Conservation (phyloP, 2,797 vertebrate genomes). For the Cottoperca gobio region DNA sequence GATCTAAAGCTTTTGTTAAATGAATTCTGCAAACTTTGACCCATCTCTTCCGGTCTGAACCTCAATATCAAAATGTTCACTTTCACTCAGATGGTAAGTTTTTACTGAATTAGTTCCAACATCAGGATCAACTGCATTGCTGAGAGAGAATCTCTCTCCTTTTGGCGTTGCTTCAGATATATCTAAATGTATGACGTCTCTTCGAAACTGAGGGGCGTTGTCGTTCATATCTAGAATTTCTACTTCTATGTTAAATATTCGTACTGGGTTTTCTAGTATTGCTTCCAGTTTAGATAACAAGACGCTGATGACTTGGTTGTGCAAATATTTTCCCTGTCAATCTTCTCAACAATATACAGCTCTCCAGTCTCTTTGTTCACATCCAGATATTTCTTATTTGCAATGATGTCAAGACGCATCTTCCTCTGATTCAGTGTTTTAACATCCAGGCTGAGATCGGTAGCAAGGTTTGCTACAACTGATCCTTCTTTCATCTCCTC, state of each 20-base stretch:
- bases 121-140: conserved; percentile 70
- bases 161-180: conserved; percentile 59
- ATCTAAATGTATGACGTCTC: conserved; percentile 60
- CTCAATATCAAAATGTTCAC: conserved; percentile 62
- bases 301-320: conserved; percentile 7
- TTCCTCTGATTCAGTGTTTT: conserved; percentile 59
- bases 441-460: neutral
- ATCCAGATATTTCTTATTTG: conserved; percentile 49
- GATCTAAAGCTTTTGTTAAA: conserved; percentile 66
- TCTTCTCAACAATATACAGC: conserved; percentile 72
- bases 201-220: conserved; percentile 61
- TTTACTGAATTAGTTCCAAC: conserved; percentile 64
- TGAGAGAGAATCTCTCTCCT: conserved; percentile 73
- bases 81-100: conserved; percentile 59
- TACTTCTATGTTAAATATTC: conserved; percentile 72
- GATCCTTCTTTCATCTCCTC: conserved; percentile 8
- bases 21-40: conserved; percentile 52
- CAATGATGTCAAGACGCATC: conserved; percentile 62
- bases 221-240: conserved; percentile 76
- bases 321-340: conserved; percentile 78
- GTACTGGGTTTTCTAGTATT: conserved; percentile 62
- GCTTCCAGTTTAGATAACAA: conserved; percentile 74
- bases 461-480: neutral
- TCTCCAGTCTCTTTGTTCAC: conserved; percentile 63
- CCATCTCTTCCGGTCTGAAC: conserved; percentile 69